Conservation (phyloP, 1,140 invertebrate species). For the Saccostrea glomerata region DNA sequence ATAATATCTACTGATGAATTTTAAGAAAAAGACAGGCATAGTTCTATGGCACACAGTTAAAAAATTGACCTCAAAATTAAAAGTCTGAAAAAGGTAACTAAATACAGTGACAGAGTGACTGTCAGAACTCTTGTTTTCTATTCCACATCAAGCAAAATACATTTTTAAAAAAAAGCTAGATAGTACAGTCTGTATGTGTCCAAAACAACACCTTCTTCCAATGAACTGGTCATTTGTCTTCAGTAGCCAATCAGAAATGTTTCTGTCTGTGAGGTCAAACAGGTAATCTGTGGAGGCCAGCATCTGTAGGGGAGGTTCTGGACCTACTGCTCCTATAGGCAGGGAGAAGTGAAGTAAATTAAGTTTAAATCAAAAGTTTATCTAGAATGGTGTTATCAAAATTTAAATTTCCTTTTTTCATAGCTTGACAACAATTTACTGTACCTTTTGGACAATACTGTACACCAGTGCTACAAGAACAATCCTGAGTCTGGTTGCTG, state of each 20-base stretch:
- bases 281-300: slow-evolving; percentile 79
- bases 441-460: slow-evolving; percentile 77
- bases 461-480: slow-evolving; percentile 78
- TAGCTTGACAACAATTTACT: slow-evolving; percentile 47
- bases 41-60: too few relatives aligned
- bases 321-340: slow-evolving; percentile 70
- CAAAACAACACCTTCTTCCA: slow-evolving; percentile 70
- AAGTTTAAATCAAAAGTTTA: not conserved
- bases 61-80: too few relatives aligned
- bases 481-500: slow-evolving; percentile 61
- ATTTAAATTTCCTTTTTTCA: not conserved
- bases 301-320: slow-evolving; percentile 66
- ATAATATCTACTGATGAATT: too few relatives aligned
- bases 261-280: slow-evolving; percentile 80
- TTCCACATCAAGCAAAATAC: too few relatives aligned
- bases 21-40: too few relatives aligned
- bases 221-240: slow-evolving; percentile 79
- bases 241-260: slow-evolving; percentile 81
- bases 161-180: too few relatives aligned
- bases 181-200: not conserved
- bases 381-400: too few relatives aligned
- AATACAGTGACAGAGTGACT: too few relatives aligned
- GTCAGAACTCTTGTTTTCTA: too few relatives aligned
- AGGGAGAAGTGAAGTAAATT: not conserved
- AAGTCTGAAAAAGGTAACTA: too few relatives aligned